Evolutionary conservation across 2,888 invertebrate genomes (phyloP), one percentile per base, ranked within the genome.

Genomic region (Ochropacha duplaris): DNA sequence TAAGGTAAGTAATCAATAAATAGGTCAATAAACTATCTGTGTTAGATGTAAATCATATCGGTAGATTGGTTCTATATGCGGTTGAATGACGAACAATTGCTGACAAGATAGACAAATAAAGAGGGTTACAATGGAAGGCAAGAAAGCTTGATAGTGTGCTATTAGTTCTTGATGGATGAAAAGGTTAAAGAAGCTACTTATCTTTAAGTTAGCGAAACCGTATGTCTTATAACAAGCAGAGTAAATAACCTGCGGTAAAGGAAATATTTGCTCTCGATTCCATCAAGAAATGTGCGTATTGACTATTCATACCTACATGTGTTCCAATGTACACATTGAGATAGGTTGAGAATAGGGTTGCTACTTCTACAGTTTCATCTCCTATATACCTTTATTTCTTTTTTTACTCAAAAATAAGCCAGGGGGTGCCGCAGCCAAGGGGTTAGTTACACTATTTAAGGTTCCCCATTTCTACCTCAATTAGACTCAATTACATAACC

Each of bases 141-240:
- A 34, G 52, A 26, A 19, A 31, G 5, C 52, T 31, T 52, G 19
- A 51, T 28, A 19, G 50, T 19, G 34, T 12, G 31, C 52, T 52
- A 34, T 52, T 52, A 52, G 52, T 52, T 31, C n/a, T n/a, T 22
- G 34, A 52, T 52, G 52, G 52, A 52, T 52, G 52, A 52, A 52
- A 52, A 52, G 52, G 52, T 52, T 52, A 34, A 52, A 31, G 31
- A 52, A 31, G 31, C 52, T 31, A 31, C 52, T 52, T 52, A 22
- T 52, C 52, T 52, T 31, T 31, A 22, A 19, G 22, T 52, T 19
- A 31, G 16, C 34, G 52, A 16, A 52, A 31, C 31, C 52, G 19
- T 52, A 52, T 34, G 34, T 52, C 22, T 31, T 52, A 22, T 31
- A 31, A 52, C 52, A 19, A 22, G 26, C 31, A 11, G 16, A 31